Percentiles rank a stretch among this genome's conserved stretches.
Conservation (phyloP, 2,797 vertebrate genomes). For the Pitangus sulphuratus region DNA sequence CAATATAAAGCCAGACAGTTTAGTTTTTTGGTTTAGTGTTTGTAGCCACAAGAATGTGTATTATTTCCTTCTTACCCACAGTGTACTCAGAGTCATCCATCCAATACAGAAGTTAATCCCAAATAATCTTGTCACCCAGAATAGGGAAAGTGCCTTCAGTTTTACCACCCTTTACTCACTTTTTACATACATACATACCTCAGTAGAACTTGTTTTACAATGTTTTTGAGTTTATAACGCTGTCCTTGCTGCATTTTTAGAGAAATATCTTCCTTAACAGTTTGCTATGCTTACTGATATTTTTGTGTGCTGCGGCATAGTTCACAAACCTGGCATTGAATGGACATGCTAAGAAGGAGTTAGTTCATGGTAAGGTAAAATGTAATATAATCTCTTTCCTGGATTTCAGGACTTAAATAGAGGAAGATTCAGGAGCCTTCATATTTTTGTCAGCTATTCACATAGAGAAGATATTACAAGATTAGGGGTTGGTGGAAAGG, state of each 20-base stretch:
- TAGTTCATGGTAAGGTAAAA: not conserved
- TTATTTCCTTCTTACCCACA: constrained; percentile 79
- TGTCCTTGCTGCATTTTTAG: not conserved
- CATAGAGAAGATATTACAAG: not conserved
- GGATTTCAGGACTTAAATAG: not conserved
- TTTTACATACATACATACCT: not conserved
- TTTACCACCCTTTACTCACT: constrained; percentile 28
- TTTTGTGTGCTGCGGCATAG: not conserved
- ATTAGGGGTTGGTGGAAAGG: not conserved
- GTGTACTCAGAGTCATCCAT: constrained; percentile 74
- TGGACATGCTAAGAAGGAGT: not conserved
- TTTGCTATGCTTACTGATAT: not conserved
- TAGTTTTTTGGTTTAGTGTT: constrained; percentile 69
- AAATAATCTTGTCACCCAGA: constrained; percentile 72
- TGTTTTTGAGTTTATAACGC: not conserved
- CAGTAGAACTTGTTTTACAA: not conserved
- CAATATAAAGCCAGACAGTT: constrained; percentile 63
- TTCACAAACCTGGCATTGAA: not conserved
- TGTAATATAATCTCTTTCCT: not conserved
- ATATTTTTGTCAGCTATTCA: not conserved
- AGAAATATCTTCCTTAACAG: not conserved
- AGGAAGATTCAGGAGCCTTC: not conserved
- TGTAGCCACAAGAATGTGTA: constrained; percentile 79
- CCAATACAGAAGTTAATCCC: constrained; percentile 73
- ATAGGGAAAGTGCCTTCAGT: constrained; percentile 51